A percentile compares a stretch with the other conserved stretches of the same genome.
Evolutionary conservation across 2,888 invertebrate species (phyloP).

Genomic region (Dicycla oo): DNA sequence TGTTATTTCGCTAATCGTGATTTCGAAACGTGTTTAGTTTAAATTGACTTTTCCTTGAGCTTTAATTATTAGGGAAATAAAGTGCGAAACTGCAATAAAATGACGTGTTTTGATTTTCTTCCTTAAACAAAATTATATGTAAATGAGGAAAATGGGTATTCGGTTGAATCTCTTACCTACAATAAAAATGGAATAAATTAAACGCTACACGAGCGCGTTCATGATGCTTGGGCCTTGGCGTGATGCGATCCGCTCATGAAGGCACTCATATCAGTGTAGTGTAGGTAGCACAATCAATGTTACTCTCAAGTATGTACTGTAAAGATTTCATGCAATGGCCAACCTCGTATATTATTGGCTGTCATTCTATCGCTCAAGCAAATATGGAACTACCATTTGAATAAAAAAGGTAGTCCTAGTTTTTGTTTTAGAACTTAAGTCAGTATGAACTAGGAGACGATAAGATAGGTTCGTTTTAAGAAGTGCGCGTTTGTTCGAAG

Average conservation of each 20-base stretch:
- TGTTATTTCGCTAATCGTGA: slow-evolving; percentile 10
- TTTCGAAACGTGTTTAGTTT: not conserved
- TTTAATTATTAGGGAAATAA: not conserved
- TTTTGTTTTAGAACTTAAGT: too few species aligned
- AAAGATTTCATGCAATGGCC: too few species aligned
- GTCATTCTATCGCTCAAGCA: too few species aligned
- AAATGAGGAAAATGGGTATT: not conserved
- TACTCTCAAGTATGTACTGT: too few species aligned
- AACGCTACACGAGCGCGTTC: not conserved
- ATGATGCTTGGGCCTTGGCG: not conserved
- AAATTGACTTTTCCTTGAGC: not conserved
- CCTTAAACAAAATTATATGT: not conserved
- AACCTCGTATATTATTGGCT: too few species aligned
- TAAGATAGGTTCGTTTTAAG: too few species aligned
- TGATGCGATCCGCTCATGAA: not conserved
- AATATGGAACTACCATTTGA: too few species aligned
- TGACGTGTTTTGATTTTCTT: not conserved
- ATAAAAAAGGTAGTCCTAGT: too few species aligned
- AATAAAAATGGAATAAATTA: slow-evolving; percentile 1
- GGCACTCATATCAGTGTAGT: not conserved
- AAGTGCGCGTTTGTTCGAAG: too few species aligned
- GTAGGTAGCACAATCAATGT: too few species aligned
- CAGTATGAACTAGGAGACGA: too few species aligned
- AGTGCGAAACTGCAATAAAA: not conserved
- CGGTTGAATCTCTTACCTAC: not conserved